These are phyloP conservation scores for Abscondita cerata DNA, from an alignment of 2,888 invertebrate genomes.

Conservation along the genomic window DNA sequence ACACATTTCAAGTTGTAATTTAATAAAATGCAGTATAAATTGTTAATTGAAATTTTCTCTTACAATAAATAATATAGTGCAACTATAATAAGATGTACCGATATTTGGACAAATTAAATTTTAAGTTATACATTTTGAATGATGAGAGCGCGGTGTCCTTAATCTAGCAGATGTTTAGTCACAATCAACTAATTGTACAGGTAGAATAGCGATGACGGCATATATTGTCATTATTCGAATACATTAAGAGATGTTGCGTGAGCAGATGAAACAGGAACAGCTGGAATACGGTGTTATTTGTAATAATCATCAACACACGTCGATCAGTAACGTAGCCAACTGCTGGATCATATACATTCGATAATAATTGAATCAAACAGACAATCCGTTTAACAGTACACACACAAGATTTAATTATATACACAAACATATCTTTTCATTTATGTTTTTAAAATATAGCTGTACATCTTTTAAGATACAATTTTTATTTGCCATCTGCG, in stretches of 20 bases:
- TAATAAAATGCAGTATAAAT: no score
- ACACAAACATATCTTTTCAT: constrained; percentile 6
- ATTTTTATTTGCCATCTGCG: constrained; percentile 10
- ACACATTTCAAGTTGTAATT: no score
- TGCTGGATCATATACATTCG: constrained; percentile 14
- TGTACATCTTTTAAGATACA: constrained; percentile 4
- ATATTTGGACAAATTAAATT: no score
- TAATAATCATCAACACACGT: constrained; percentile 38
- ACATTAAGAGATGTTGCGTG: constrained; percentile 42
- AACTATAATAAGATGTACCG: no score
- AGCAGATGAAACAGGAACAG: constrained; percentile 44
- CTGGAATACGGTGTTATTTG: constrained; percentile 41
- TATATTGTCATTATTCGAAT: constrained; percentile 36
- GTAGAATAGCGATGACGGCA: constrained; percentile 25
- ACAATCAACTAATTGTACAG: constrained; percentile 30
- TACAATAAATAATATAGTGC: no score
- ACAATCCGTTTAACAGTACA: constrained; percentile 4
- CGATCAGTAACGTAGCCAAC: constrained; percentile 25
- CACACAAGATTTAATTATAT: constrained; percentile 3
- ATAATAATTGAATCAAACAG: constrained; percentile 11
- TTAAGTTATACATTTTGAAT: neutral
- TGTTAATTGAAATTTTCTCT: no score
- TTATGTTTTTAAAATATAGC: constrained; percentile 2
- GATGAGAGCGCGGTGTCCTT: constrained; percentile 9
- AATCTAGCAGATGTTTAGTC: constrained; percentile 27